Evolutionary conservation across 2,113 vertebrate species (phyloP).

Genomic region (Naja naja): DNA sequence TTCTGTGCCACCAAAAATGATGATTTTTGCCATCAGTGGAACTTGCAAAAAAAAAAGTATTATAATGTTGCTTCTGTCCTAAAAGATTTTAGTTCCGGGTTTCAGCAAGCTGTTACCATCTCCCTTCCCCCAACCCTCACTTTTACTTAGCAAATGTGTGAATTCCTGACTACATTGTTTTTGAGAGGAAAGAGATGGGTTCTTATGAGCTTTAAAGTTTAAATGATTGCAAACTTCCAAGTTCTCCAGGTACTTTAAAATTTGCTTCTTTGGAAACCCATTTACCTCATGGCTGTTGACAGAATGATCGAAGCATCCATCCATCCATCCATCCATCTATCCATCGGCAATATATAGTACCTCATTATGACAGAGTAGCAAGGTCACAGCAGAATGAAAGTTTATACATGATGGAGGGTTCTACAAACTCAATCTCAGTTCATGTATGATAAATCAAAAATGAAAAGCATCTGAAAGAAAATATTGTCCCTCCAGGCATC

Average conservation of each 20-base stretch:
- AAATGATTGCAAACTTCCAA: neutral
- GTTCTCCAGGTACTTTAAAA: neutral
- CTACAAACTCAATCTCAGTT: neutral
- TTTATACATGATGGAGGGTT: neutral
- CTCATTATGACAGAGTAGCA: neutral
- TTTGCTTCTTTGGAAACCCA: neutral
- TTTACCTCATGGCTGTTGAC: neutral
- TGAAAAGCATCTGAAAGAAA: constrained; percentile 4
- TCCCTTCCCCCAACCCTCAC: neutral
- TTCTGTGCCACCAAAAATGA: neutral
- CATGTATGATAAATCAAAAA: constrained; percentile 20
- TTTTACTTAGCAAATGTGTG: neutral
- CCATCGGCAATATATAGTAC: neutral
- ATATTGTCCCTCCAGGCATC: constrained; percentile 5
- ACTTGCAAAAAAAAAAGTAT: neutral
- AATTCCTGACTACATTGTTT: neutral
- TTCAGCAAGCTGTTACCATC: neutral
- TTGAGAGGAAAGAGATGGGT: neutral
- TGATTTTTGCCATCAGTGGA: neutral
- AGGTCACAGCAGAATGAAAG: neutral
- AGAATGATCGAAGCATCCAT: neutral
- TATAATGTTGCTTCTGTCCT: neutral
- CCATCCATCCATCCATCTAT: neutral
- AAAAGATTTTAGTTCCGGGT: neutral
- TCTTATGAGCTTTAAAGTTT: neutral